Evolutionary conservation across 2,888 invertebrate species (phyloP).

Genomic region (Hypomecis punctinalis): DNA sequence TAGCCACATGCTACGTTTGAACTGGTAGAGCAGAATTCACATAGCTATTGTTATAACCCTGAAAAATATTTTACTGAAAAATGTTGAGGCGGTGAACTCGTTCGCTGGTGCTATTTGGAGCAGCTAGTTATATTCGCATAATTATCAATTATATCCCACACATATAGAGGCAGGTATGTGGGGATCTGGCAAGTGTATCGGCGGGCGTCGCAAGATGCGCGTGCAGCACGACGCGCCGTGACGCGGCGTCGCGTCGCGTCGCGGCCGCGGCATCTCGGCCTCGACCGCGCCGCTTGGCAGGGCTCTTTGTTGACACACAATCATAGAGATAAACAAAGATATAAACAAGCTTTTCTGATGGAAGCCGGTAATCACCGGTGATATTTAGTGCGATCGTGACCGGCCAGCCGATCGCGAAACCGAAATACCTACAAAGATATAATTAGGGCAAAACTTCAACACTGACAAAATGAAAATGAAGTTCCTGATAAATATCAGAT

Average conservation of each 20-base stretch:
- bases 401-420: conserved; percentile 2
- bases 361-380: conserved; percentile 20
- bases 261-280: conserved; percentile 42
- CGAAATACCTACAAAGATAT: background rate
- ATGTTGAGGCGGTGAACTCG: conserved; percentile 1
- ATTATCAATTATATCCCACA: conserved; percentile 29
- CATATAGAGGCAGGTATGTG: conserved; percentile 26
- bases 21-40: background rate
- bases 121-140: conserved; percentile 11
- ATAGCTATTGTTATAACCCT: background rate
- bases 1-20: conserved; percentile 18
- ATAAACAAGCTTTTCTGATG: conserved; percentile 30
- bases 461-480: too few relatives aligned
- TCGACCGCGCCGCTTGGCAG: conserved; percentile 56
- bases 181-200: conserved; percentile 39
- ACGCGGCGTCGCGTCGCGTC: conserved; percentile 43
- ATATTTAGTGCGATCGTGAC: conserved; percentile 16
- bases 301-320: conserved; percentile 41
- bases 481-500: too few relatives aligned
- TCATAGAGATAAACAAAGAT: conserved; percentile 37
- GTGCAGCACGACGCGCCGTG: conserved; percentile 31
- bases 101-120: conserved; percentile 12
- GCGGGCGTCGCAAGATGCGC: conserved; percentile 19
- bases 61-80: background rate
- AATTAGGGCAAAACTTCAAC: background rate